Conservation (phyloP, 2,888 invertebrate genomes). For the Melinopterus prodromus region DNA sequence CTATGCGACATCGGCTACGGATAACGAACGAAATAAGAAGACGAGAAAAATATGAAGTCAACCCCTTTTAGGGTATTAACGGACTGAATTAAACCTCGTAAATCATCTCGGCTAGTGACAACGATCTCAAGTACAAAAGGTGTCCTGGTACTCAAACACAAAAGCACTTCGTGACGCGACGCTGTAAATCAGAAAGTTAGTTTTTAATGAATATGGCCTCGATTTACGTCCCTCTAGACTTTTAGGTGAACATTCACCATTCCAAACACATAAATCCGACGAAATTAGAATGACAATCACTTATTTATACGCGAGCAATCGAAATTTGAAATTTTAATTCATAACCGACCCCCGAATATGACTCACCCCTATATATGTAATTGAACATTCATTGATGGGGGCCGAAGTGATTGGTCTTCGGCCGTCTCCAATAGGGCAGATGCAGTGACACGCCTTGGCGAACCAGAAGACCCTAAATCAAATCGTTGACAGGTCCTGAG, state of each 20-base stretch:
- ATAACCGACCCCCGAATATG: not conserved
- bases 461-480: not conserved
- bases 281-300: slow-evolving; percentile 15
- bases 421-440: slow-evolving; percentile 53
- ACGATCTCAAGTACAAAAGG: slow-evolving; percentile 23
- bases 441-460: slow-evolving; percentile 41
- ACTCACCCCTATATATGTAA: slow-evolving; percentile 42
- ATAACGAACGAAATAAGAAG: not conserved
- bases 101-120: not conserved
- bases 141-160: slow-evolving; percentile 17
- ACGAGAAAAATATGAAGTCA: not conserved
- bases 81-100: not conserved
- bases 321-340: slow-evolving; percentile 14
- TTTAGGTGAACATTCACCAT: not conserved
- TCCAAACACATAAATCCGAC: slow-evolving; percentile 7
- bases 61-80: not conserved
- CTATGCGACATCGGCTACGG: not conserved
- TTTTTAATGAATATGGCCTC: slow-evolving; percentile 35
- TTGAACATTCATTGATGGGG: slow-evolving; percentile 53
- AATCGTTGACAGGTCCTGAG: not conserved
- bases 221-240: slow-evolving; percentile 22
- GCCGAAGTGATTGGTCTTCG: slow-evolving; percentile 55
- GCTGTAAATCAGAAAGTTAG: slow-evolving; percentile 33
- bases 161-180: slow-evolving; percentile 30
- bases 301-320: not conserved